Conservation (phyloP, 2,888 invertebrate genomes). For the Pomacea canaliculata region DNA sequence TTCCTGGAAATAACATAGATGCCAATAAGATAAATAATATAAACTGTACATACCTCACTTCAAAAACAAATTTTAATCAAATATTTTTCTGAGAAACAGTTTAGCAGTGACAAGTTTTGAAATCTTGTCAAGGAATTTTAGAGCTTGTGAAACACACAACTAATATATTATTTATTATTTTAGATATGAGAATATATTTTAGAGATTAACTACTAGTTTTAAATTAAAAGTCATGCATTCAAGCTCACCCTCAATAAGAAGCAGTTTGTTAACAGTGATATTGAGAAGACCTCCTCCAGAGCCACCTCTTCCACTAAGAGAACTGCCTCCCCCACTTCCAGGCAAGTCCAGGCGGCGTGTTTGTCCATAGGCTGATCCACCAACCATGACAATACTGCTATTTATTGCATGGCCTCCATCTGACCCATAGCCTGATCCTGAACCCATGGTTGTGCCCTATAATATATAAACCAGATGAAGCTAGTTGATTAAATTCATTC, state of each 20-base stretch:
- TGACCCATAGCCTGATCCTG: slow-evolving; percentile 53
- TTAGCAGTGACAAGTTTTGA: too few relatives aligned
- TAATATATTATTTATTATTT: too few relatives aligned
- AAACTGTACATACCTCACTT: background rate
- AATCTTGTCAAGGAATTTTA: too few relatives aligned
- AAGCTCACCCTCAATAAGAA: slow-evolving; percentile 45
- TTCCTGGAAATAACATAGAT: slow-evolving; percentile 34
- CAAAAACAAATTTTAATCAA: too few relatives aligned
- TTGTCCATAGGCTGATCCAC: slow-evolving; percentile 44
- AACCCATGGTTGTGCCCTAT: slow-evolving; percentile 36
- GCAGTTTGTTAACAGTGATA: slow-evolving; percentile 37
- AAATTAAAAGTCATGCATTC: too few relatives aligned
- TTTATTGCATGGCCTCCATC: slow-evolving; percentile 42
- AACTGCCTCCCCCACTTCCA: slow-evolving; percentile 55
- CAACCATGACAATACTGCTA: slow-evolving; percentile 21
- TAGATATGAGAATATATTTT: too few relatives aligned
- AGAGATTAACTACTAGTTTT: too few relatives aligned
- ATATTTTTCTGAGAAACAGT: too few relatives aligned
- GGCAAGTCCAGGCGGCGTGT: slow-evolving; percentile 40
- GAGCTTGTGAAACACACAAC: too few relatives aligned
- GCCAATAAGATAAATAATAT: background rate
- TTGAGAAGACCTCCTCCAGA: slow-evolving; percentile 54
- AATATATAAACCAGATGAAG: background rate
- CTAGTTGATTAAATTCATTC: too few relatives aligned
- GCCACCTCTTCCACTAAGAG: slow-evolving; percentile 41